These are phyloP conservation scores for Limnephilus lunatus DNA, from an alignment of 2,888 invertebrate species.

Conservation along the genomic window DNA sequence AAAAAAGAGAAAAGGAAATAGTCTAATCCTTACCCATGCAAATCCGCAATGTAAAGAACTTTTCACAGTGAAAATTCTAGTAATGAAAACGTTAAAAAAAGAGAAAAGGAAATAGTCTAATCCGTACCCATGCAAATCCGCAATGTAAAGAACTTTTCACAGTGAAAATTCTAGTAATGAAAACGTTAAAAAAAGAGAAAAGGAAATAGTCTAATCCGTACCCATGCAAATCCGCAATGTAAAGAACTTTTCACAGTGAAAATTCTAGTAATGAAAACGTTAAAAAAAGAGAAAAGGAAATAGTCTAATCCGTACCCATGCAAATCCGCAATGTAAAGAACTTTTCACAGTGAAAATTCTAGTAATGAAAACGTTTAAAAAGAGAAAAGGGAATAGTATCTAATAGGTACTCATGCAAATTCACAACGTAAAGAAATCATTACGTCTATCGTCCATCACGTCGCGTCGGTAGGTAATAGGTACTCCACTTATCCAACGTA, in stretches of 20 bases:
- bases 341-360: background rate
- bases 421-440: background rate
- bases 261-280: too few species aligned
- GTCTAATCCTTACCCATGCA: too few species aligned
- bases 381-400: background rate
- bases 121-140: background rate
- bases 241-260: background rate
- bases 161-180: too few species aligned
- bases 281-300: too few species aligned
- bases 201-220: too few species aligned
- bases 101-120: too few species aligned
- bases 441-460: background rate
- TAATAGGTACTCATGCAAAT: background rate
- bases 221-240: background rate
- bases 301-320: too few species aligned
- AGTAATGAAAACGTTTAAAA: background rate
- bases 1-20: too few species aligned
- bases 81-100: too few species aligned
- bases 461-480: background rate
- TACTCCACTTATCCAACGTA: background rate
- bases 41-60: background rate
- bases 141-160: background rate
- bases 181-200: too few species aligned
- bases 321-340: background rate
- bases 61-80: too few species aligned